A percentile compares a stretch with the other conserved stretches of the same genome.
phyloP scores from a whole-genome alignment of 2,797 vertebrate species.

The Acanthurus lineatus region DNA sequence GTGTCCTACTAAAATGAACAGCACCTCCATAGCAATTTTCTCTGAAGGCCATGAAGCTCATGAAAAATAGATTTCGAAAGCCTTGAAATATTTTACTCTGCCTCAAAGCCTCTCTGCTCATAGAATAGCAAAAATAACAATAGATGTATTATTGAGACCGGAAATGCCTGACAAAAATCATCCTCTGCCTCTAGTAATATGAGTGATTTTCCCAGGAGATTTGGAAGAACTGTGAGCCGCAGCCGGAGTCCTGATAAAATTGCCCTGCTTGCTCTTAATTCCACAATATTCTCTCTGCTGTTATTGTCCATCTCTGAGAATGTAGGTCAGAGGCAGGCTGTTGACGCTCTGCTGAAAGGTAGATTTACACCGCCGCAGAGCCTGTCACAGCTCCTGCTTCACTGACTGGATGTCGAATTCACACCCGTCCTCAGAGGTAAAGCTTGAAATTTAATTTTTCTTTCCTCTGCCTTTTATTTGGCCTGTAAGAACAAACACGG shows the following conservation, averaged over 20 bases:
- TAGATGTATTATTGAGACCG: constrained; percentile 73
- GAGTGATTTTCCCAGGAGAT: constrained; percentile 71
- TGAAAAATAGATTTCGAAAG: constrained; percentile 77
- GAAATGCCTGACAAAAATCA: constrained; percentile 73
- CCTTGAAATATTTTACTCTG: constrained; percentile 68
- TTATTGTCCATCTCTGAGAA: constrained; percentile 69
- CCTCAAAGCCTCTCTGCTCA: constrained; percentile 56
- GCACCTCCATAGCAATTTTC: constrained; percentile 59
- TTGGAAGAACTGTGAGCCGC: constrained; percentile 62
- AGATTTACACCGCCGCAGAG: constrained; percentile 60
- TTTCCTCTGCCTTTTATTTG: constrained; percentile 21
- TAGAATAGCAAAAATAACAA: constrained; percentile 69
- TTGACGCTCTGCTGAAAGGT: constrained; percentile 71
- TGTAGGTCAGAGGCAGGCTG: constrained; percentile 80
- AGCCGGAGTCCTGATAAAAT: constrained; percentile 64
- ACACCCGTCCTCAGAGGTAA: constrained; percentile 37
- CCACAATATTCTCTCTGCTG: constrained; percentile 72
- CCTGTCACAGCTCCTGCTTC: constrained; percentile 52
- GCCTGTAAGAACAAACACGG: constrained; percentile 20
- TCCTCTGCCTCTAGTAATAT: constrained; percentile 70
- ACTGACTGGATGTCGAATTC: constrained; percentile 43
- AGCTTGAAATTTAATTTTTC: constrained; percentile 41
- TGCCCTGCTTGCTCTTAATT: constrained; percentile 77
- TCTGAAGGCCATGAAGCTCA: constrained; percentile 66
- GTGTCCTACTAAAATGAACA: constrained; percentile 65